Evolutionary conservation across 2,797 vertebrate species (phyloP).

Genomic region (Brachyrhaphis roseni): DNA sequence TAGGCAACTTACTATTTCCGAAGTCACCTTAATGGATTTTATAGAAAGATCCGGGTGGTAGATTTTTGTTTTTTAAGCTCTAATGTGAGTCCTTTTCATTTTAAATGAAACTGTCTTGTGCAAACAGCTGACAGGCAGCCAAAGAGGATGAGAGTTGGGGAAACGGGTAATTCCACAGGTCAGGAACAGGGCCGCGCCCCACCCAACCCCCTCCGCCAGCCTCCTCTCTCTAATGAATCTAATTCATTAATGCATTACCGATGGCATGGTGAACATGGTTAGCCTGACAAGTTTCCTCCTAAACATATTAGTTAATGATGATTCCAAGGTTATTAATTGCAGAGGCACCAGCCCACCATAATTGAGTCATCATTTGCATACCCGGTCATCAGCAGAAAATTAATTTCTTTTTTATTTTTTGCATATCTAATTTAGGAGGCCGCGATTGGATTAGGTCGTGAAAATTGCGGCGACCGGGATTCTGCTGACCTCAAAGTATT

Average conservation of each 20-base stretch:
- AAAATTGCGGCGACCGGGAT: constrained; percentile 73
- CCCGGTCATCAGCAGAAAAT: constrained; percentile 83
- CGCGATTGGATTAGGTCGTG: constrained; percentile 79
- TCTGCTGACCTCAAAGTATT: constrained; percentile 80
- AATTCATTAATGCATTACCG: constrained; percentile 80
- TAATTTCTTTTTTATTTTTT: constrained; percentile 78
- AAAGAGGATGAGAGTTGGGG: constrained; percentile 28
- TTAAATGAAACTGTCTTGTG: constrained; percentile 19
- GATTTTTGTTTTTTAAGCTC: neutral
- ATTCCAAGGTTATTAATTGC: constrained; percentile 83
- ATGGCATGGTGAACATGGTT: constrained; percentile 80
- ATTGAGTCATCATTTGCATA: constrained; percentile 85
- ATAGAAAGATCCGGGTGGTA: neutral
- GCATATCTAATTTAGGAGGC: constrained; percentile 81
- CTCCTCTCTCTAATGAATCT: constrained; percentile 74
- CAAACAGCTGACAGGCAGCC: constrained; percentile 36
- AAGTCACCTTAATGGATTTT: neutral
- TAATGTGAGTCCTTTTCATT: neutral
- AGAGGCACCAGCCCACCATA: constrained; percentile 78
- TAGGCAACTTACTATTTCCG: neutral
- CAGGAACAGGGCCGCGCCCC: constrained; percentile 59
- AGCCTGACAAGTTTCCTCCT: constrained; percentile 82
- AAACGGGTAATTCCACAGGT: constrained; percentile 63
- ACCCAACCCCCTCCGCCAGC: constrained; percentile 15
- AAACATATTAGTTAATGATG: constrained; percentile 84